Evolutionary conservation across 2,797 vertebrate genomes (phyloP).

Genomic region (Percopsis omiscomaycus): DNA sequence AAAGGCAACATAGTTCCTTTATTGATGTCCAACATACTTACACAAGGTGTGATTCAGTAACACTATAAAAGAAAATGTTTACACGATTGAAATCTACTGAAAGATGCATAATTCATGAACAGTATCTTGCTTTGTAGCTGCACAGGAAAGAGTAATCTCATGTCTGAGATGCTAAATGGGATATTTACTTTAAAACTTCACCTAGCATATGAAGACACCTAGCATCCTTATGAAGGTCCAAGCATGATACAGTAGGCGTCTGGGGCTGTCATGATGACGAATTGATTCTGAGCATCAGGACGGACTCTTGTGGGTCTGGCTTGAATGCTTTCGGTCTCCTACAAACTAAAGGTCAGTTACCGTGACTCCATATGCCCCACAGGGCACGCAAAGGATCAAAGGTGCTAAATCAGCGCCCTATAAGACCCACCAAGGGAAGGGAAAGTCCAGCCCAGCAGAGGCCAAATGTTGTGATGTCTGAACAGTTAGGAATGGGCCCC

Average conservation of each 20-base stretch:
- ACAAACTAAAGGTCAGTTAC: conserved; percentile 35
- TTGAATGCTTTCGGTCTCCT: conserved; percentile 24
- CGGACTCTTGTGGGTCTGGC: conserved; percentile 11
- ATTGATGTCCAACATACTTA: too few relatives aligned
- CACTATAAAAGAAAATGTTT: too few relatives aligned
- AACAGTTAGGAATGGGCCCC: conserved; percentile 18
- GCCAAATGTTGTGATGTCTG: neutral
- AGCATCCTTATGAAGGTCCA: neutral
- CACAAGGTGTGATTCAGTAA: too few relatives aligned
- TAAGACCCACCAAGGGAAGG: neutral
- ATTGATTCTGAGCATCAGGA: conserved; percentile 12
- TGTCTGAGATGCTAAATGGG: too few relatives aligned
- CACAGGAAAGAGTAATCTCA: too few relatives aligned
- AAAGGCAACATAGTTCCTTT: too few relatives aligned
- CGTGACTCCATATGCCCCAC: conserved; percentile 21
- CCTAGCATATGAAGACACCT: neutral
- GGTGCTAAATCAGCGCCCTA: conserved; percentile 8
- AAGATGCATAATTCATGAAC: too few relatives aligned
- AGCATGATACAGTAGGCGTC: conserved; percentile 6
- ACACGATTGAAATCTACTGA: too few relatives aligned
- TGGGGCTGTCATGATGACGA: conserved; percentile 23
- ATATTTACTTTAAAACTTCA: too few relatives aligned
- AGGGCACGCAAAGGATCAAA: conserved; percentile 1
- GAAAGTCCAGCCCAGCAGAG: neutral
- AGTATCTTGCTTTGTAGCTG: too few relatives aligned